Percentiles rank a stretch among this genome's conserved stretches.
Evolutionary conservation across 2,113 vertebrate species (phyloP).

Genomic region (Mandrillus leucophaeus): DNA sequence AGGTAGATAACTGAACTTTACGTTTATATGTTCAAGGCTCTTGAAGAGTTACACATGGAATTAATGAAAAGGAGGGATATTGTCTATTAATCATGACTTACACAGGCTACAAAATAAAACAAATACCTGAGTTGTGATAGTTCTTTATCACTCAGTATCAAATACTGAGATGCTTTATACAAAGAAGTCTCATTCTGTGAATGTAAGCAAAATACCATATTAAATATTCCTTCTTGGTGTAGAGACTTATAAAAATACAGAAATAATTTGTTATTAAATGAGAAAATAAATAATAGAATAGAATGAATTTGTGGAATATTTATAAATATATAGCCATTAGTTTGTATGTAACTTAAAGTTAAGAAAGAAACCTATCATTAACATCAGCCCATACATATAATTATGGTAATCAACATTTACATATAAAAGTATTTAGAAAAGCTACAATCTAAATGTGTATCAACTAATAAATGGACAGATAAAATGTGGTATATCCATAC

Average conservation of each 20-base stretch:
- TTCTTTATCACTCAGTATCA: not conserved
- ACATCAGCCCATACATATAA: not conserved
- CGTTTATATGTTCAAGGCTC: not conserved
- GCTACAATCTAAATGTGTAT: not conserved
- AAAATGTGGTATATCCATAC: not conserved
- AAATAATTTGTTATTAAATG: not conserved
- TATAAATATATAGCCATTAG: not conserved
- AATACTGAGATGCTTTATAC: not conserved
- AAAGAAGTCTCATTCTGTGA: not conserved
- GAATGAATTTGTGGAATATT: not conserved
- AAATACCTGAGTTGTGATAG: not conserved
- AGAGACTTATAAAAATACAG: not conserved
- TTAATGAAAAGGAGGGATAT: not conserved
- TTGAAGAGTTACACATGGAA: not conserved
- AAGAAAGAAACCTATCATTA: not conserved
- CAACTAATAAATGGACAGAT: not conserved
- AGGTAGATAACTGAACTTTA: not conserved
- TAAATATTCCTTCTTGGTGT: conserved; percentile 11
- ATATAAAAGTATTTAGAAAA: not conserved
- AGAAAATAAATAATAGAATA: not conserved
- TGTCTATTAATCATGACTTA: not conserved
- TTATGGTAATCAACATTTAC: not conserved
- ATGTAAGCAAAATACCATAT: not conserved
- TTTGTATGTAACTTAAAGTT: not conserved
- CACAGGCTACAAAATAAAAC: not conserved